Percentiles rank a stretch among this genome's conserved stretches.
phyloP scores from a whole-genome alignment of 2,113 vertebrate species.

The Epinephelus fuscoguttatus region DNA sequence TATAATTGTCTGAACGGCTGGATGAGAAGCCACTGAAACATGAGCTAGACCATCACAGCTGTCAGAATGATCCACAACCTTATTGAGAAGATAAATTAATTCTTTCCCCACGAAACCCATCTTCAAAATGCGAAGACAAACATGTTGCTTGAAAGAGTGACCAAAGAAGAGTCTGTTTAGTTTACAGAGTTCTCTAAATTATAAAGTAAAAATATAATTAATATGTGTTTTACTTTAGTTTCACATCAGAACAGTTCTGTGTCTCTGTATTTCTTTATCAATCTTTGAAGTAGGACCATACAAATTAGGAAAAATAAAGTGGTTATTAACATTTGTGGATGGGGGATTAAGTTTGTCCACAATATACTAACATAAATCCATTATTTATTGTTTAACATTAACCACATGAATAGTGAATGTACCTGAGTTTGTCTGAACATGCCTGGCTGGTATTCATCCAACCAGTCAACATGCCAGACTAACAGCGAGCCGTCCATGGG shows the following conservation, averaged over 20 bases:
- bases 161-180: conserved; percentile 1
- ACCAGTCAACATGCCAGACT: conserved; percentile 98
- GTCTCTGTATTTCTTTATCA: neutral
- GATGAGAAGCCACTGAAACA: conserved; percentile 49
- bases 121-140: conserved; percentile 17
- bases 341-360: neutral
- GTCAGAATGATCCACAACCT: conserved; percentile 46
- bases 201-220: neutral
- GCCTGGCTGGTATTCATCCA: conserved; percentile 98
- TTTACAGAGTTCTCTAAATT: conserved; percentile 11
- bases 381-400: neutral
- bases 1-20: conserved; percentile 47
- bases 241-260: neutral
- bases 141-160: conserved; percentile 4
- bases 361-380: neutral
- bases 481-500: conserved; percentile 96
- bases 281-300: neutral
- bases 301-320: neutral
- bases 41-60: conserved; percentile 21
- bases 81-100: conserved; percentile 39
- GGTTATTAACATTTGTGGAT: neutral
- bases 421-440: conserved; percentile 99
- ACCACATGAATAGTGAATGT: conserved; percentile 32
- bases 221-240: conserved; percentile 11
- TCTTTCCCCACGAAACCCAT: neutral